Conservation (phyloP, 2,113 vertebrate species). For the Aptenodytes forsteri region DNA sequence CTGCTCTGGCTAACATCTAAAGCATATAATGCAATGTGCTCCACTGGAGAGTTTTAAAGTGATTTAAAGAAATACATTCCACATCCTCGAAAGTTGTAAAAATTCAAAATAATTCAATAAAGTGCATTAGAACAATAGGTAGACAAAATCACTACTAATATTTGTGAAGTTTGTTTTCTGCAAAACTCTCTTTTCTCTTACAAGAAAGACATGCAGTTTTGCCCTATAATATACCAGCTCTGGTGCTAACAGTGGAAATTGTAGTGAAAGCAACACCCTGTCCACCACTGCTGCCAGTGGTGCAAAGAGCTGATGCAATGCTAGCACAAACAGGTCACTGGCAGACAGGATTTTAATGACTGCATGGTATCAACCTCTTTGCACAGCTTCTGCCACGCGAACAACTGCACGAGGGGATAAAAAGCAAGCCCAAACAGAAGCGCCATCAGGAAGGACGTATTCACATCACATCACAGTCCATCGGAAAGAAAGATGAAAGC, state of each 20-base stretch:
- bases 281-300: neutral
- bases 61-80: neutral
- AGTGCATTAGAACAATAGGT: neutral
- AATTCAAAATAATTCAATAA: neutral
- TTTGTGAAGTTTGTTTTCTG: neutral
- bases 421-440: neutral
- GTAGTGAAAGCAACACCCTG: neutral
- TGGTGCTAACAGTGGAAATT: neutral
- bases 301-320: neutral
- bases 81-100: neutral
- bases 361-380: neutral
- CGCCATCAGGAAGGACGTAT: neutral
- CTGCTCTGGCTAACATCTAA: neutral
- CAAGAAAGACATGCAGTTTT: neutral
- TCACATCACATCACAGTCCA: neutral
- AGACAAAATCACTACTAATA: neutral
- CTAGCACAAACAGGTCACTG: neutral
- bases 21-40: neutral
- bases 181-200: neutral
- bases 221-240: neutral
- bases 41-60: neutral
- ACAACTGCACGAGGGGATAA: neutral
- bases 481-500: neutral
- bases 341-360: neutral
- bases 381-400: neutral